Evolutionary conservation across 2,113 vertebrate genomes (phyloP).

Genomic region (Eira barbara): DNA sequence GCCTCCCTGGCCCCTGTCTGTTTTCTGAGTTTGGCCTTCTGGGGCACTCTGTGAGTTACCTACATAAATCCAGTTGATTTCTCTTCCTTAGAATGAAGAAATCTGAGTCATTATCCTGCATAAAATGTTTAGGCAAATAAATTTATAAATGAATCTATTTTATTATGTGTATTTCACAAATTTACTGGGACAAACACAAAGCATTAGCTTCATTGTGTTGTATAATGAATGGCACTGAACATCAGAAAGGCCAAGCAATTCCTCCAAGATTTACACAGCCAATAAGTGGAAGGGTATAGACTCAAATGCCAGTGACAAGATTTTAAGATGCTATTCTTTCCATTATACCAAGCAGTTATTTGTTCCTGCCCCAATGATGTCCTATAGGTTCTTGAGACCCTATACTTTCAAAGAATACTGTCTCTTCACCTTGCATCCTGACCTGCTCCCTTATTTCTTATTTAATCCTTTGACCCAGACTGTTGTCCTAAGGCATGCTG

Average conservation of each 20-base stretch:
- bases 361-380: background rate
- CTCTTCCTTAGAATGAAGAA: background rate
- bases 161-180: background rate
- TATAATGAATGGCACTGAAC: background rate
- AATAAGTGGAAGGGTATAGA: background rate
- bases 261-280: background rate
- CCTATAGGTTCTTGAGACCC: background rate
- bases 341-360: background rate
- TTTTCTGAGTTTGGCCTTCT: background rate
- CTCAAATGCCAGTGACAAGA: background rate
- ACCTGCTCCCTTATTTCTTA: background rate
- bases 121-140: background rate
- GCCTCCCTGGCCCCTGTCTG: background rate
- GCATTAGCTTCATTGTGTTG: background rate
- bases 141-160: background rate
- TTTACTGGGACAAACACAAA: background rate
- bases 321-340: background rate
- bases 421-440: background rate
- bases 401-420: background rate
- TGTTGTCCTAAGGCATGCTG: background rate
- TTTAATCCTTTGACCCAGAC: background rate
- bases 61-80: background rate
- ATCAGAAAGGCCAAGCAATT: background rate
- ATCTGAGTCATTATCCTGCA: background rate
- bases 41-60: background rate